These are phyloP conservation scores for Apodemia duryi DNA, from an alignment of 2,888 invertebrate genomes.

Conservation along the genomic window DNA sequence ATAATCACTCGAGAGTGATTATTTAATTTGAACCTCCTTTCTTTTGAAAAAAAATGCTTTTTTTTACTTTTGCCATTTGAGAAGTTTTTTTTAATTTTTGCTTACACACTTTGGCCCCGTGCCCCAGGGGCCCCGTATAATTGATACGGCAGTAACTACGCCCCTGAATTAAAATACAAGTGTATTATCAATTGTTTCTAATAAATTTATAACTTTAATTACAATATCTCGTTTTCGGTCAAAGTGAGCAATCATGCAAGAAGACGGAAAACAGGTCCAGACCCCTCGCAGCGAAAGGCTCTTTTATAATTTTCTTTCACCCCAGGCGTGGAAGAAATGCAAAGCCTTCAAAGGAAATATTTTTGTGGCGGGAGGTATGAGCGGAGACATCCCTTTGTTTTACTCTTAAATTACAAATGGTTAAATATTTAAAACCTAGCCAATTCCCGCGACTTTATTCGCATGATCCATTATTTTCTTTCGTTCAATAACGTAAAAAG, in stretches of 20 bases:
- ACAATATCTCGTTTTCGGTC: slow-evolving; percentile 31
- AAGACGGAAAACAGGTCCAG: slow-evolving; percentile 43
- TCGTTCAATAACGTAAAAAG: no score
- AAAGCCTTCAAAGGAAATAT: slow-evolving; percentile 40
- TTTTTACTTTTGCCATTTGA: no score
- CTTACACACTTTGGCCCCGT: no score
- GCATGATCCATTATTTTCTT: slow-evolving; percentile 9
- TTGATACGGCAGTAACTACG: no score
- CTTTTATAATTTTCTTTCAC: slow-evolving; percentile 56
- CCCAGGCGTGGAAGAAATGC: slow-evolving; percentile 49
- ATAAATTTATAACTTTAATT: slow-evolving; percentile 16
- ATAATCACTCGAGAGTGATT: no score
- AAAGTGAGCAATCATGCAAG: slow-evolving; percentile 55
- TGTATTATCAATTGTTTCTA: no score
- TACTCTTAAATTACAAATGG: slow-evolving; percentile 5
- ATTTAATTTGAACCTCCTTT: no score
- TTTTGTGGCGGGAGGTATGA: slow-evolving; percentile 8
- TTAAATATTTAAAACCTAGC: no score
- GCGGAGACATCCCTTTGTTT: slow-evolving; percentile 16
- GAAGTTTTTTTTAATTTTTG: no score
- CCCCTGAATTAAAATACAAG: no score
- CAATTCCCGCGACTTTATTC: background rate
- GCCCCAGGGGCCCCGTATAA: no score
- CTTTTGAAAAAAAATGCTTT: no score
- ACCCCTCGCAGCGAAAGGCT: slow-evolving; percentile 35